These are phyloP conservation scores for Rhagoletis pomonella DNA, from an alignment of 1,140 invertebrate species.

Conservation along the genomic window DNA sequence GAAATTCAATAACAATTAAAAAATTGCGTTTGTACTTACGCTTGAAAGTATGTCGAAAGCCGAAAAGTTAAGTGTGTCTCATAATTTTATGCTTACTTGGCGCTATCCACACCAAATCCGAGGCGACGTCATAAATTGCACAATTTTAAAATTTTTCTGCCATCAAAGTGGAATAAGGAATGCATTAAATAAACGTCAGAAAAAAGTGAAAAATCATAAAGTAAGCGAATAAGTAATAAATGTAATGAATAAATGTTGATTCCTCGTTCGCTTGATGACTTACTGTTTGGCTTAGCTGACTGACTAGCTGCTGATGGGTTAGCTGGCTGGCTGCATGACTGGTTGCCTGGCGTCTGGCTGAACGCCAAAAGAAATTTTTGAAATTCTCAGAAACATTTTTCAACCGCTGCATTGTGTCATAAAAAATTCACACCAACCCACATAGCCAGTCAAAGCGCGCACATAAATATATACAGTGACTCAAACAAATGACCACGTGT, in stretches of 20 bases:
- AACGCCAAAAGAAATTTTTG: conserved; percentile 31
- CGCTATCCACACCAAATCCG: conserved; percentile 2
- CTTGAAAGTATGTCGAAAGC: neutral
- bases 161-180: neutral
- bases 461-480: too few relatives aligned
- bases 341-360: neutral
- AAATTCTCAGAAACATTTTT: conserved; percentile 46
- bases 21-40: neutral
- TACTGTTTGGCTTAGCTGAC: neutral
- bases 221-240: conserved; percentile 21
- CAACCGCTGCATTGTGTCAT: conserved; percentile 32
- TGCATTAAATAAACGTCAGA: conserved; percentile 23
- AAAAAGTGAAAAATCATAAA: conserved; percentile 19
- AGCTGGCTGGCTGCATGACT: neutral
- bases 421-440: conserved; percentile 41
- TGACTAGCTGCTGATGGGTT: too few relatives aligned
- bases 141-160: neutral
- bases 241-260: conserved; percentile 37
- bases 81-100: conserved; percentile 34
- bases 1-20: neutral
- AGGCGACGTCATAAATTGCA: conserved; percentile 34
- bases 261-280: neutral
- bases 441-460: neutral
- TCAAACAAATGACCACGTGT: too few relatives aligned
- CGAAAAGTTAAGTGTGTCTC: neutral